phyloP scores from a whole-genome alignment of 2,888 invertebrate genomes.

The Furcula furcula region DNA sequence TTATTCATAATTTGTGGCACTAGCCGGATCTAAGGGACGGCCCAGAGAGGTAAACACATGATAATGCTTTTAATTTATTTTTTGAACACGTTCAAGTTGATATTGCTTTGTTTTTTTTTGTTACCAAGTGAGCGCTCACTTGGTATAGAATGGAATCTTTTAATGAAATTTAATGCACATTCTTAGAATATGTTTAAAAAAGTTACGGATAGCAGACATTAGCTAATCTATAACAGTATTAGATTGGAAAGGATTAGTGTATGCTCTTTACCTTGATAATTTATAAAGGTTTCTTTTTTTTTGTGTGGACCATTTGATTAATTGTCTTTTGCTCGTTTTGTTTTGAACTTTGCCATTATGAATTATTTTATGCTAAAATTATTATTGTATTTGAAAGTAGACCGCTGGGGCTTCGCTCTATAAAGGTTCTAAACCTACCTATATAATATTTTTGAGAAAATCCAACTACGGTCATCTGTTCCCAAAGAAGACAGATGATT shows the following conservation, averaged over 20 bases:
- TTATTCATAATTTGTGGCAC: constrained; percentile 25
- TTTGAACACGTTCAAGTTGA: constrained; percentile 31
- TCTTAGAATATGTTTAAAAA: constrained; percentile 2
- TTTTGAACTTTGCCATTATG: background rate
- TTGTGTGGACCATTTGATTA: background rate
- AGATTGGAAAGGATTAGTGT: constrained; percentile 22
- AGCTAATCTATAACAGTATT: constrained; percentile 3
- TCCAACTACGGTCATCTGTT: too few species aligned
- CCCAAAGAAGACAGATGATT: too few species aligned
- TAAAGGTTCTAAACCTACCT: too few species aligned
- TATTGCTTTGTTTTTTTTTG: constrained; percentile 35
- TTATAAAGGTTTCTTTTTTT: too few species aligned
- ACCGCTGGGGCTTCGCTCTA: too few species aligned
- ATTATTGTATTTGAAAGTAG: too few species aligned
- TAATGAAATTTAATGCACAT: constrained; percentile 19
- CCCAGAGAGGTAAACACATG: constrained; percentile 47
- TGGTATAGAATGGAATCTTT: constrained; percentile 17
- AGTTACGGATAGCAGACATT: background rate
- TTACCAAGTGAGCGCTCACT: constrained; percentile 28
- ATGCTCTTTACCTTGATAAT: constrained; percentile 30
- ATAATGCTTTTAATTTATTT: constrained; percentile 43
- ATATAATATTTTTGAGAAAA: too few species aligned
- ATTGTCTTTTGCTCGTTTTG: background rate
- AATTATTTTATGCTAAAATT: too few species aligned
- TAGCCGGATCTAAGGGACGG: constrained; percentile 41